Evolutionary conservation across 2,113 vertebrate species (phyloP).

Genomic region (Actinemys pallida): DNA sequence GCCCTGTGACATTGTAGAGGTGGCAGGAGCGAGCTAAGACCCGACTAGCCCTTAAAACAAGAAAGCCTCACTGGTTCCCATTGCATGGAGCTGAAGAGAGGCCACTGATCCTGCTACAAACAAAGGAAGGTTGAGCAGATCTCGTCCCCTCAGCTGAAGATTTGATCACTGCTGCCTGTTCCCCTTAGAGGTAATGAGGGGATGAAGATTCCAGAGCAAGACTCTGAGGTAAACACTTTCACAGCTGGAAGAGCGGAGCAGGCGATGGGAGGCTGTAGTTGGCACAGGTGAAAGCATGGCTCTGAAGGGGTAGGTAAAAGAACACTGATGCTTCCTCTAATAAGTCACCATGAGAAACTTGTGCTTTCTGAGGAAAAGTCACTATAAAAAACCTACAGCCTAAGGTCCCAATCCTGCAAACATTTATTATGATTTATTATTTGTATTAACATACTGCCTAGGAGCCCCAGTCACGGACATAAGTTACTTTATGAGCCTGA

Average conservation of each 20-base stretch:
- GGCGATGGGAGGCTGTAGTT: not conserved
- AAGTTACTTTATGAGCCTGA: not conserved
- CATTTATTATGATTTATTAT: too few relatives aligned
- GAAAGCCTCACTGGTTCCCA: not conserved
- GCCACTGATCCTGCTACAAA: not conserved
- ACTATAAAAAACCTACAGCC: accelerated
- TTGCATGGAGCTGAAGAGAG: not conserved
- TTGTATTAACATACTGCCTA: too few relatives aligned
- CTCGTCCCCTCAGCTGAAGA: not conserved
- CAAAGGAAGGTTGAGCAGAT: not conserved
- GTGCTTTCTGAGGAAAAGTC: not conserved
- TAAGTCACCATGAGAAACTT: not conserved
- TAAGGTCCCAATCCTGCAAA: accelerated
- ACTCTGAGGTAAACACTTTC: not conserved
- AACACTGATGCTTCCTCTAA: not conserved
- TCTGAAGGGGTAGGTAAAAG: not conserved
- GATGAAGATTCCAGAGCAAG: not conserved
- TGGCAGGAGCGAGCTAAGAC: not conserved
- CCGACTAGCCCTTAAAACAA: not conserved
- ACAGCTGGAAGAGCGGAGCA: not conserved
- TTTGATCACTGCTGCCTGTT: too few relatives aligned
- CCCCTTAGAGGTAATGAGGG: not conserved
- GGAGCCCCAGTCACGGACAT: not conserved
- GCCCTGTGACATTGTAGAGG: not conserved
- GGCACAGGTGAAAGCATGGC: not conserved